Evolutionary conservation across 2,113 vertebrate species (phyloP), one percentile per base, ranked within the genome.

Genomic region (Sebastes schlegelii): DNA sequence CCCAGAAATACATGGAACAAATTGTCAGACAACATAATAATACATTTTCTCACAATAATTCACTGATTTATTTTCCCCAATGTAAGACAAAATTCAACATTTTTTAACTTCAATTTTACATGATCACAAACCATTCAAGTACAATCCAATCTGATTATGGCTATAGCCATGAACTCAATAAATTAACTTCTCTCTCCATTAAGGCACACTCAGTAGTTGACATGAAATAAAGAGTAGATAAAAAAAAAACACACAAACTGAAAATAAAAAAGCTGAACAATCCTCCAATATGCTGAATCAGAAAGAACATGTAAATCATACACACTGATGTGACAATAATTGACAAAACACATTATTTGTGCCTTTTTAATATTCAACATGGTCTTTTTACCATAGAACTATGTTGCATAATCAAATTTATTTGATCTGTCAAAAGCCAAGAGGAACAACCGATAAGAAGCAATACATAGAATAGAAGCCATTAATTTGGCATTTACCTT

Each of bases 31-130:
- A 26, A 40, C 52, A 65, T 16, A 9, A 61, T 70, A 57, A n/a
- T 8, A 6, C 11, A 68, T 54, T 70, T 48, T 46, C 21, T 67
- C 21, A 69, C 43, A 74, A 43, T 43, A 21, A 17, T 19, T 51
- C 26, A 62, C 17, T 60, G 8, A 83, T 84, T 87, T 81, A 84
- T 87, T 90, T 26, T 52, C 68, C 52, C 77, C 48, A 62, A 51
- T 10, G 7, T 26, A 40, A 68, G 16, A 79, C 40, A 62, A 54
- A 45, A 61, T 12, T 0, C 43, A 40, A 54, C 3, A 21, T 65
- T 57, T 57, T 67, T 77, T 62, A 5, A 64, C 48, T 75, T 80
- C 54, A 72, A 2, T 74, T 86, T 76, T 42, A 64, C n/a, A 85
- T 4, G 2, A 76, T 43, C 40, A 80, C 54, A 80, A 65, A 68